Percentiles rank a stretch among this genome's conserved stretches.
phyloP scores from a whole-genome alignment of 1,140 invertebrate genomes.

The Neuroterus valhalla region DNA sequence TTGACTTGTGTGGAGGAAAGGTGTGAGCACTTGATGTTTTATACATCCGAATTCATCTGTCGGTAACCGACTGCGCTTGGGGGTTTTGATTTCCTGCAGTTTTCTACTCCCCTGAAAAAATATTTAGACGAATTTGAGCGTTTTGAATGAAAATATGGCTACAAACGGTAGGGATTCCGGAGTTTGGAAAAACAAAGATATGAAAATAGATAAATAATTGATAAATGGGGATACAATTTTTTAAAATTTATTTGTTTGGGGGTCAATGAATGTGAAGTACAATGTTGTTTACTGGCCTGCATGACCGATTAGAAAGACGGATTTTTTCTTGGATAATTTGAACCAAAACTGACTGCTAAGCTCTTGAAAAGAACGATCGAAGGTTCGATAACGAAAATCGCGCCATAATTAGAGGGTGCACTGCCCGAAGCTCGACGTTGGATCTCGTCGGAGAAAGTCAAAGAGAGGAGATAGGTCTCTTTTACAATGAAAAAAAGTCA shows the following conservation, averaged over 20 bases:
- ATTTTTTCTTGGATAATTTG: constrained; percentile 14
- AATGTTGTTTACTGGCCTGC: too few species aligned
- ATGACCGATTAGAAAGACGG: constrained; percentile 9
- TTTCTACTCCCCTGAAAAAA: too few species aligned
- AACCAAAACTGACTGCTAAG: constrained; percentile 2
- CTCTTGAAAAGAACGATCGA: constrained; percentile 30
- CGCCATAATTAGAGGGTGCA: constrained; percentile 29
- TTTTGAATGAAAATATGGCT: too few species aligned
- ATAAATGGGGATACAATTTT: not conserved
- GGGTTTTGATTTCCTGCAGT: too few species aligned
- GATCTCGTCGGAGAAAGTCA: constrained; percentile 34
- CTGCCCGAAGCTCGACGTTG: constrained; percentile 5
- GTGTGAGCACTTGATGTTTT: too few species aligned
- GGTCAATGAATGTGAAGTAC: too few species aligned
- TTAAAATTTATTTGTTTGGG: not conserved
- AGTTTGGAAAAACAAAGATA: too few species aligned
- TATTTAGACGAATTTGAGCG: too few species aligned
- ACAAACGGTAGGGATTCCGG: too few species aligned
- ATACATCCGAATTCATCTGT: too few species aligned
- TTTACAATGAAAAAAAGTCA: constrained; percentile 28
- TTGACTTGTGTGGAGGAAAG: too few species aligned
- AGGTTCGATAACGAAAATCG: constrained; percentile 28
- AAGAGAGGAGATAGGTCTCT: constrained; percentile 39
- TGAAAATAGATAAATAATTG: not conserved
- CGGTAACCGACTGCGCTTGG: too few species aligned